Conservation (phyloP, 2,797 vertebrate species). For the Acipenser ruthenus region DNA sequence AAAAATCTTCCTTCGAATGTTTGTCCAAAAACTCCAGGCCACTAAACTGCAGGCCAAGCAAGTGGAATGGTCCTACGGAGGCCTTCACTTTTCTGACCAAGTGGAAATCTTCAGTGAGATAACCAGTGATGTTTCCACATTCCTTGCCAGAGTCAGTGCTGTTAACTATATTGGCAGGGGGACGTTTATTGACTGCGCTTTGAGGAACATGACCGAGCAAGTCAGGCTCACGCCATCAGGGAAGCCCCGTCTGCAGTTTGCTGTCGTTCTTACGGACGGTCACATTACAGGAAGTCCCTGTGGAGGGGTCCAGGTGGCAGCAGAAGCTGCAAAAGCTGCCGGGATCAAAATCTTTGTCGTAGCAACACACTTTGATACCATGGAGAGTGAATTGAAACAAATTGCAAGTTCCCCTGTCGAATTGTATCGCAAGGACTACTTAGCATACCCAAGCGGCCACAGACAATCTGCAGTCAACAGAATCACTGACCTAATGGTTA, state of each 20-base stretch:
- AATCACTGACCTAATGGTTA: constrained; percentile 28
- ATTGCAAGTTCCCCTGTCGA: constrained; percentile 25
- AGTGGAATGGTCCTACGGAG: constrained; percentile 25
- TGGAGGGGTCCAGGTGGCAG: constrained; percentile 25
- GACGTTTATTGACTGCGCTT: constrained; percentile 30
- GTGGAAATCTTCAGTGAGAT: constrained; percentile 25
- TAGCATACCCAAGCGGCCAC: constrained; percentile 14
- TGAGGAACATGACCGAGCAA: constrained; percentile 28
- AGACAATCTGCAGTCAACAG: constrained; percentile 16
- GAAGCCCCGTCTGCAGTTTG: constrained; percentile 19
- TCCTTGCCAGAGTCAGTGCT: constrained; percentile 13
- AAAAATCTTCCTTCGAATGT: constrained; percentile 20
- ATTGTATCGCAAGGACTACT: constrained; percentile 25
- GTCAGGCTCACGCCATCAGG: constrained; percentile 3
- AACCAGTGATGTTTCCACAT: constrained; percentile 12
- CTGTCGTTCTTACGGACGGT: constrained; percentile 27
- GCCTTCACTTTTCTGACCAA: constrained; percentile 28
- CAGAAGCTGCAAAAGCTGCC: constrained; percentile 21
- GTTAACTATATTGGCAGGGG: constrained; percentile 25
- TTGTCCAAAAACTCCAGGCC: constrained; percentile 20
- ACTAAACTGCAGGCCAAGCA: constrained; percentile 11
- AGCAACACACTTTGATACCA: constrained; percentile 19
- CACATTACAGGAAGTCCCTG: constrained; percentile 26
- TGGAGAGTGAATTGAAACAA: constrained; percentile 22
- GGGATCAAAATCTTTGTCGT: constrained; percentile 30